Base-by-base conservation (phyloP, 2,797 vertebrate genomes). In the Coreius guichenoti region DNA sequence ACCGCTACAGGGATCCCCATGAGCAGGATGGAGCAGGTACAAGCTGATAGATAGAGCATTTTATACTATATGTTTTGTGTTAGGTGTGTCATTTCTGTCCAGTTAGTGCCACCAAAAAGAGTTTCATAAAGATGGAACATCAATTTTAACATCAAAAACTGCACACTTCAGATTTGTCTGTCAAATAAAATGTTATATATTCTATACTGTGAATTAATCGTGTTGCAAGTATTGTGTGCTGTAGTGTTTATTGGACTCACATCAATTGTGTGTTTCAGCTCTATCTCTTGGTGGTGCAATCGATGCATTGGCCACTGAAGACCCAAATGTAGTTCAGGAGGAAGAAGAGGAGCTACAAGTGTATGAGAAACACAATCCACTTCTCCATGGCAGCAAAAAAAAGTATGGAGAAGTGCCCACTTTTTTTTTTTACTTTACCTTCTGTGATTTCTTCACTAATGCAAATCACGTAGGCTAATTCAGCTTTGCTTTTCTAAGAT, bases 281-380 rank as follows among this genome's bases (percentile, higher is more conserved):
- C 93, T 99, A 96, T 88, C 96, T 61, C 74, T 99, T 87, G 98
- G 98, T 0, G 98, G 97, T 0, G 78, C 96, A 0, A 96, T 99
- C 0, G 98, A 99, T 45, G 93, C 97, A 58, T 92, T 99, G 92
- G 93, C 98, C 36, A 99, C 98, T 0, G 97, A 98, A 0, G 97
- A 99, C 76, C 98, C 98, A 0, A 93, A 97, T 76, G 91, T 92
- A 0, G 19, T 75, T 0, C 94, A 92, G 2, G 96, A 97, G 23
- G 96, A 98, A 61, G 95, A 97, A 0, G 97, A 97, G 84, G 97
- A 98, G 70, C 94, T 98, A 51, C 97, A 97, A 88, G 94, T 99
- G 65, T 99, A 99, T 0, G 98, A 99, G 93, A 99, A 99, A 58
- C 97, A 99, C 4, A 97, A 99, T 87, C 96, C 94, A 85, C 96